These are phyloP conservation scores for Pheosia tremula DNA, from an alignment of 2,888 invertebrate species.

Conservation along the genomic window DNA sequence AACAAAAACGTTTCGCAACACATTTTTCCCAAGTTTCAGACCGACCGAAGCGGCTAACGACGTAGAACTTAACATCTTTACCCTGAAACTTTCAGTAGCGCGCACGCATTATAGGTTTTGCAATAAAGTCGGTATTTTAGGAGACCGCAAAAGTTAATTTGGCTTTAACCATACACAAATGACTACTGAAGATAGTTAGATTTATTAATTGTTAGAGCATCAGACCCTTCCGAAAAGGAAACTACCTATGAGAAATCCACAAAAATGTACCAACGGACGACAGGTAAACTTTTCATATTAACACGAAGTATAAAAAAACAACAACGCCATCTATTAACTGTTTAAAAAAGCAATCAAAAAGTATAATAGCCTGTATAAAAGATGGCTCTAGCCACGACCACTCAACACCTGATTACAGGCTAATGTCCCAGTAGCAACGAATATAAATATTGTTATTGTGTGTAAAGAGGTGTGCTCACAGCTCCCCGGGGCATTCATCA, in stretches of 20 bases:
- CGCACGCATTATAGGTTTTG: constrained; percentile 30
- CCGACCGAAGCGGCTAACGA: constrained; percentile 27
- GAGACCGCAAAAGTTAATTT: no score
- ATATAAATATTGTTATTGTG: constrained; percentile 66
- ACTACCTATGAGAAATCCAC: no score
- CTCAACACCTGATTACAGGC: constrained; percentile 11
- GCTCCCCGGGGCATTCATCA: constrained; percentile 67
- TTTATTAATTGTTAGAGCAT: no score
- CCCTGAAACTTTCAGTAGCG: constrained; percentile 35
- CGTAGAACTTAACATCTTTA: constrained; percentile 23
- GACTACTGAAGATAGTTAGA: no score
- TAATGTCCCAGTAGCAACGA: constrained; percentile 16
- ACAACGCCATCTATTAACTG: no score
- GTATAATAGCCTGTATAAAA: no score
- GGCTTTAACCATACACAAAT: no score
- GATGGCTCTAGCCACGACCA: neutral
- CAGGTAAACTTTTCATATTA: no score
- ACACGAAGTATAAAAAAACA: no score
- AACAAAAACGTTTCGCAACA: constrained; percentile 31
- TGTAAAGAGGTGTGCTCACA: constrained; percentile 59
- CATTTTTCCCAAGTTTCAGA: constrained; percentile 27
- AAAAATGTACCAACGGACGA: no score
- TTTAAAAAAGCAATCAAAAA: no score
- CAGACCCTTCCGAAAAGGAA: no score
- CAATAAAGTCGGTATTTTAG: neutral